Evolutionary conservation across 2,113 vertebrate species (phyloP).

Genomic region (Halichoerus grypus): DNA sequence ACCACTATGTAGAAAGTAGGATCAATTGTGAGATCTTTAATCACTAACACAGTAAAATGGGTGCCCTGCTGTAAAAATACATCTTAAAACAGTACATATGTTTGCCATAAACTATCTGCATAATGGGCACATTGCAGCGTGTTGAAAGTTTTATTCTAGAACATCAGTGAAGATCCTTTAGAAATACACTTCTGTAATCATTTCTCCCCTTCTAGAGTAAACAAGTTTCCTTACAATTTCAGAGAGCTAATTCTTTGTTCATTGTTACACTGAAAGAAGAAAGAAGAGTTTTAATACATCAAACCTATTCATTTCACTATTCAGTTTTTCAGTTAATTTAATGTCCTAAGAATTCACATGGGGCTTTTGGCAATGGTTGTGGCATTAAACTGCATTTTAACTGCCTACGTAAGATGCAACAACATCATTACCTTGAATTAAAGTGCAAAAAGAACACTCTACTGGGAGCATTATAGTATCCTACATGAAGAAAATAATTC

Average conservation of each 20-base stretch:
- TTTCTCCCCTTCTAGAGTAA: background rate
- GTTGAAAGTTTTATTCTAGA: background rate
- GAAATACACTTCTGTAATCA: background rate
- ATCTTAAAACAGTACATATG: background rate
- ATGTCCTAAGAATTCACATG: slow-evolving; percentile 67
- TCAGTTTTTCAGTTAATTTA: slow-evolving; percentile 78
- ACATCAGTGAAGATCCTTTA: background rate
- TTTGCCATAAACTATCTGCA: background rate
- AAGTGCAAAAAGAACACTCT: slow-evolving; percentile 76
- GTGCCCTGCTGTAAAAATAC: background rate
- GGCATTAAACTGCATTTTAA: slow-evolving; percentile 78
- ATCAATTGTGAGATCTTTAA: background rate
- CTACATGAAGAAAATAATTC: slow-evolving; percentile 82
- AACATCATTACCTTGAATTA: slow-evolving; percentile 84
- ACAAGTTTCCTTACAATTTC: background rate
- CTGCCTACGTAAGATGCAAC: slow-evolving; percentile 70
- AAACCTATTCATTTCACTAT: slow-evolving; percentile 61
- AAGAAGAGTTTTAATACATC: slow-evolving; percentile 57
- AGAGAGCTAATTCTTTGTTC: background rate
- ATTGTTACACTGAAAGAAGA: background rate
- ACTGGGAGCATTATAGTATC: slow-evolving; percentile 61
- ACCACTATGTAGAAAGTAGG: background rate
- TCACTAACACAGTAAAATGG: background rate
- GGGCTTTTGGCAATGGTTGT: slow-evolving; percentile 36
- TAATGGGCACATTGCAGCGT: background rate